Evolutionary conservation across 2,888 invertebrate genomes (phyloP), one percentile per base, ranked within the genome.

Genomic region (Helobdella robusta): DNA sequence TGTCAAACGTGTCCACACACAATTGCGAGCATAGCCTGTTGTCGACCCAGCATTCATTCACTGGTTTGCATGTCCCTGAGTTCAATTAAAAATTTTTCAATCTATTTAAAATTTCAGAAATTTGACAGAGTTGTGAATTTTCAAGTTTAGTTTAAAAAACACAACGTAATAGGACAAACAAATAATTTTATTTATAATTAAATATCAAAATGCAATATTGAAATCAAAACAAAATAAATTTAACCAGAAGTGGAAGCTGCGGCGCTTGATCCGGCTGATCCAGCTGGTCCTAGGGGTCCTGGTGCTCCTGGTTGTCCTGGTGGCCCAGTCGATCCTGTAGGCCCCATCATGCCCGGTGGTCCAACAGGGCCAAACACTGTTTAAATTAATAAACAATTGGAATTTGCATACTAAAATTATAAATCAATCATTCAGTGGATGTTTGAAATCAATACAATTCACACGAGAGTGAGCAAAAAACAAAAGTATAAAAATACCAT

Each of bases 1-100:
- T 68, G 52, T 69, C 67, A 35, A 54, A 69, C 2, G 69, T 69
- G 40, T 69, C 68, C 4, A 69, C 65, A 56, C 69, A 69, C 30
- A 65, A 52, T 4, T 69, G 68, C 1, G 65, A 40, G 36, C 69
- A 69, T 1, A 58, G 62, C 15, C 69, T 67, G 50, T 69, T 69
- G 64, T 63, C 60, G n/a, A 18, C 50, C 18, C 34, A 28, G 50
- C 69, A 69, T 36, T 69, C 69, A 56, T 69, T 68, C 20, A 62
- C 60, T 8, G 18, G 48, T 28, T 48, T n/a, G 32, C 62, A 62
- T 2, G 44, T 28, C n/a, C 25, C 50, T 18, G 30, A 25, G 30
- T n/a, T n/a, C n/a, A n/a, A n/a, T n/a, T n/a, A n/a, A n/a, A n/a
- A n/a, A n/a, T n/a, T n/a, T n/a, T n/a, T n/a, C n/a, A n/a, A n/a